Evolutionary conservation across 2,888 invertebrate genomes (phyloP).

Genomic region (Watsonalla cultraria): DNA sequence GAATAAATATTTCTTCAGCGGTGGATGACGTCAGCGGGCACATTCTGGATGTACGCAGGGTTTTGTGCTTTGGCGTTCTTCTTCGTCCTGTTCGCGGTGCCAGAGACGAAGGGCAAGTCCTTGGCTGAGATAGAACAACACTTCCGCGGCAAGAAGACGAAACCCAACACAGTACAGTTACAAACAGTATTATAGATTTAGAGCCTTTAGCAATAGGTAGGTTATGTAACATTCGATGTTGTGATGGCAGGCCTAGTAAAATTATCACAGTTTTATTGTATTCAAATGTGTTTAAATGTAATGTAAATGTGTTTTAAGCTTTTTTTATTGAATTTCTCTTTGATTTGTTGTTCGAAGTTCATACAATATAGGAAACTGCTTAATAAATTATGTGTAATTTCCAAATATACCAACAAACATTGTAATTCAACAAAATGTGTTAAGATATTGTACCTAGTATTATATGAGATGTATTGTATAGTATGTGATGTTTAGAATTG

Average conservation of each 20-base stretch:
- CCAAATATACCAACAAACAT: too few relatives aligned
- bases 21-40: constrained; percentile 71
- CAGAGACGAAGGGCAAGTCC: constrained; percentile 85
- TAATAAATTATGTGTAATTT: too few relatives aligned
- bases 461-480: too few relatives aligned
- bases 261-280: too few relatives aligned
- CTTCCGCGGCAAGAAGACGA: constrained; percentile 56
- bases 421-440: too few relatives aligned
- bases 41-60: constrained; percentile 77
- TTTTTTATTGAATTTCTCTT: too few relatives aligned
- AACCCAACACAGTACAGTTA: constrained; percentile 37
- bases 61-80: constrained; percentile 72
- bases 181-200: constrained; percentile 18
- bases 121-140: constrained; percentile 81
- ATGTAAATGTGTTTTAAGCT: too few relatives aligned
- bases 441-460: too few relatives aligned
- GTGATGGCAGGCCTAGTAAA: not conserved
- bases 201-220: not conserved
- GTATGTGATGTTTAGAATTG: too few relatives aligned
- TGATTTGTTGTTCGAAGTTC: too few relatives aligned
- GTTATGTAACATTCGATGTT: not conserved
- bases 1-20: constrained; percentile 32
- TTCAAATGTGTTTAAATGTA: too few relatives aligned
- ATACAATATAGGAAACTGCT: too few relatives aligned
- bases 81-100: constrained; percentile 76